Conservation (phyloP, 2,888 invertebrate species). For the Bombyx huttoni region DNA sequence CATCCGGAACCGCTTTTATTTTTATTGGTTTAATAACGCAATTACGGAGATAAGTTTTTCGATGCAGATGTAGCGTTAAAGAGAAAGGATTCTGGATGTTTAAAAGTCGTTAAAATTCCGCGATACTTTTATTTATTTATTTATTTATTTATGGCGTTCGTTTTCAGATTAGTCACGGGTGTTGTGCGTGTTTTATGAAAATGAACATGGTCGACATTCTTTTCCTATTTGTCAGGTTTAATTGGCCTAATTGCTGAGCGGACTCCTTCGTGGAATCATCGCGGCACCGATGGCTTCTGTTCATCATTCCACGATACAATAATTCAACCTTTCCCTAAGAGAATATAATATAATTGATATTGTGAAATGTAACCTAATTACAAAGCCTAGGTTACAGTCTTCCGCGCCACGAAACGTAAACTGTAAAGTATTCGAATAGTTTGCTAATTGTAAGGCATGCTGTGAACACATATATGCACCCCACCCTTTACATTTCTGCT, state of each 20-base stretch:
- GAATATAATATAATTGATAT: not conserved
- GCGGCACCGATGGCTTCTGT: conserved; percentile 10
- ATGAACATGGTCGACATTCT: conserved; percentile 20
- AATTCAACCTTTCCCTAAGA: not conserved
- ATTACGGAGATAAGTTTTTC: conserved; percentile 13
- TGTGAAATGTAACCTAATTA: not conserved
- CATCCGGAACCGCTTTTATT: conserved; percentile 49
- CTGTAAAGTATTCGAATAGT: no score
- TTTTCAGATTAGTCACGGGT: conserved; percentile 19
- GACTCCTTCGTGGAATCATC: conserved; percentile 41
- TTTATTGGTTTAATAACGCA: conserved; percentile 28
- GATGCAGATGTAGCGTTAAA: not conserved
- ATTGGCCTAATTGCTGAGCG: conserved; percentile 53
- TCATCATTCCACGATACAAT: not conserved
- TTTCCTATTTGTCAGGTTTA: conserved; percentile 34
- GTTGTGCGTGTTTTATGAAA: conserved; percentile 20
- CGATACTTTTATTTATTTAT: conserved; percentile 4
- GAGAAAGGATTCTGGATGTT: conserved; percentile 20
- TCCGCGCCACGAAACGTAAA: no score
- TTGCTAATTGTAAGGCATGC: no score
- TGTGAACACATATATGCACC: no score
- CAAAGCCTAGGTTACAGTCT: no score
- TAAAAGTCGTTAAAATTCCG: conserved; percentile 19
- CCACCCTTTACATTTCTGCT: no score
- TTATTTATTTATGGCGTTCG: conserved; percentile 13